These are phyloP conservation scores for Riptortus pedestris DNA, from an alignment of 1,140 invertebrate species.

Conservation along the genomic window DNA sequence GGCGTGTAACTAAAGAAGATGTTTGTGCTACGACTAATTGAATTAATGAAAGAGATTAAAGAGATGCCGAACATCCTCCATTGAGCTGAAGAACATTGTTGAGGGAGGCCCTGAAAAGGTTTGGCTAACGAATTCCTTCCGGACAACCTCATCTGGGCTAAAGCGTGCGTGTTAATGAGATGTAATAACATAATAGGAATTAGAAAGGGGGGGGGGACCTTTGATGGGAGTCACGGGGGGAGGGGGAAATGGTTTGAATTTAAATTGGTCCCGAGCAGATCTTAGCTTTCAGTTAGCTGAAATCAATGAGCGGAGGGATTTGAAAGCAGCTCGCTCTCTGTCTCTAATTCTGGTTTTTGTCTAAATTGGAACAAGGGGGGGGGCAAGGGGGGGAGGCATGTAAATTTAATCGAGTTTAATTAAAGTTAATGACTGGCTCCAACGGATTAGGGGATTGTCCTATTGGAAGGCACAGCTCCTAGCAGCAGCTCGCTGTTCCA, in stretches of 20 bases:
- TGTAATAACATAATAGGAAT: slow-evolving; percentile 1
- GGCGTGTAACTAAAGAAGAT: too few species aligned
- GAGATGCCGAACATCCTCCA: too few species aligned
- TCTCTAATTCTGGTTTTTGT: slow-evolving; percentile 13
- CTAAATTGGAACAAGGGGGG: slow-evolving; percentile 5
- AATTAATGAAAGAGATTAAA: too few species aligned
- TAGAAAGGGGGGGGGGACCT: not conserved
- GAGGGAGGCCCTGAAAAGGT: too few species aligned
- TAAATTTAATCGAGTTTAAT: slow-evolving; percentile 18
- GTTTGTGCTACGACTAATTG: too few species aligned
- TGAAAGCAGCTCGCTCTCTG: not conserved
- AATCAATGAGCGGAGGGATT: not conserved
- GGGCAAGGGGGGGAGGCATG: not conserved
- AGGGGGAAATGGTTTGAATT: slow-evolving; percentile 3
- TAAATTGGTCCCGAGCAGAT: not conserved
- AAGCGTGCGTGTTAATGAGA: slow-evolving; percentile 6
- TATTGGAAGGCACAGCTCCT: slow-evolving; percentile 5
- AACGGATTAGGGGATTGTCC: slow-evolving; percentile 9
- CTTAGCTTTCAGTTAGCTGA: slow-evolving; percentile 9
- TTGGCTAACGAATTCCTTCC: too few species aligned
- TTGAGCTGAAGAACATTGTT: too few species aligned
- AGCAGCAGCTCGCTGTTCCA: too few species aligned
- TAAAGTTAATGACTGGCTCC: slow-evolving; percentile 15
- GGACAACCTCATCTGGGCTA: too few species aligned
- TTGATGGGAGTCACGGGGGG: not conserved